These are phyloP conservation scores for Sturmia bella DNA, from an alignment of 2,888 invertebrate genomes.

Conservation along the genomic window DNA sequence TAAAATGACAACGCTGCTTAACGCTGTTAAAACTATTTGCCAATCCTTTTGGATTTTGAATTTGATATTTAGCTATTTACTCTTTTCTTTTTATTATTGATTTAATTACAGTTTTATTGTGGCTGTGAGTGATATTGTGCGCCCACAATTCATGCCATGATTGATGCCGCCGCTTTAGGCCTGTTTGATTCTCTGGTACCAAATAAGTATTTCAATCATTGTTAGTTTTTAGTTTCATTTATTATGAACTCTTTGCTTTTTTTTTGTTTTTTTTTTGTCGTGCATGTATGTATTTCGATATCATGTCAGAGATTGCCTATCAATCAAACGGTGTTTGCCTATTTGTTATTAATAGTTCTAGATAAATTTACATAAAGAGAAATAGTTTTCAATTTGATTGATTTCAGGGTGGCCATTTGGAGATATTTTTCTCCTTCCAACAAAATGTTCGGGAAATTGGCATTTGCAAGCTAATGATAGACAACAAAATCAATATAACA, in stretches of 20 bases:
- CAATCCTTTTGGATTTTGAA: slow-evolving; percentile 49
- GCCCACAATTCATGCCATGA: slow-evolving; percentile 54
- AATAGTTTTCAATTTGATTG: slow-evolving; percentile 29
- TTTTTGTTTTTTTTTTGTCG: not conserved
- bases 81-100: slow-evolving; percentile 18
- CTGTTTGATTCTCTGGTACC: slow-evolving; percentile 54
- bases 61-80: slow-evolving; percentile 7
- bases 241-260: slow-evolving; percentile 3
- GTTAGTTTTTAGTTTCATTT: slow-evolving; percentile 47
- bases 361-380: not conserved
- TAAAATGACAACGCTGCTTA: too few species aligned
- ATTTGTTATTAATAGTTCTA: slow-evolving; percentile 44
- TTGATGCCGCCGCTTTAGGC: slow-evolving; percentile 62
- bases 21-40: slow-evolving; percentile 27
- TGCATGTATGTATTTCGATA: slow-evolving; percentile 44
- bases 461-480: too few species aligned
- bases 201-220: slow-evolving; percentile 57
- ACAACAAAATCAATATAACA: too few species aligned
- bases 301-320: slow-evolving; percentile 61
- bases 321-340: slow-evolving; percentile 56
- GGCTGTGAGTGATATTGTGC: slow-evolving; percentile 44
- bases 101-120: slow-evolving; percentile 6
- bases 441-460: not conserved
- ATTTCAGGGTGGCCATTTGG: slow-evolving; percentile 33
- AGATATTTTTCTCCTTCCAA: not conserved